Conservation (phyloP, 2,797 vertebrate species). For the Morelia viridis region DNA sequence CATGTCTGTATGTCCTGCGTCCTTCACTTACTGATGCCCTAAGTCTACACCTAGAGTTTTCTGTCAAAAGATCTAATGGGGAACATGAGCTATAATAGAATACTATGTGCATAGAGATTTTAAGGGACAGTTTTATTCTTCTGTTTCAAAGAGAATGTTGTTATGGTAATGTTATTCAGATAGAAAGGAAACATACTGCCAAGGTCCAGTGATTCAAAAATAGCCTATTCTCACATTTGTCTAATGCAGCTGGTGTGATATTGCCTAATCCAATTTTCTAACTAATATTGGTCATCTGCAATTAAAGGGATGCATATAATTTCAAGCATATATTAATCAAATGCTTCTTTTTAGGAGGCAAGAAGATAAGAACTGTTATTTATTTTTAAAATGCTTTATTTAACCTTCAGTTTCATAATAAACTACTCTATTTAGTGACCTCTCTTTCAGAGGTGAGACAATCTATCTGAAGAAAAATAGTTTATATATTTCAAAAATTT, state of each 20-base stretch:
- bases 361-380: neutral
- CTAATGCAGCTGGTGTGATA: neutral
- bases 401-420: neutral
- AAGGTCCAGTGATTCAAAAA: slow-evolving; percentile 8
- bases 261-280: slow-evolving; percentile 13
- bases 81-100: neutral
- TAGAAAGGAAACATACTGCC: neutral
- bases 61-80: neutral
- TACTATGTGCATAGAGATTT: neutral
- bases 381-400: neutral
- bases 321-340: neutral
- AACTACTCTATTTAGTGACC: neutral
- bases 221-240: neutral
- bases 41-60: neutral
- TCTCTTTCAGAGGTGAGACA: neutral
- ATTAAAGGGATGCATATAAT: neutral
- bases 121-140: neutral
- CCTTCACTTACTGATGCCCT: neutral
- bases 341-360: neutral
- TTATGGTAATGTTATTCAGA: neutral
- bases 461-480: neutral
- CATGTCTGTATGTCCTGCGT: neutral
- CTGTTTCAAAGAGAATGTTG: neutral
- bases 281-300: slow-evolving; percentile 1
- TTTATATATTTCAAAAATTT: neutral